Conservation (phyloP, 2,888 invertebrate genomes). For the Pyrocoelia pectoralis region DNA sequence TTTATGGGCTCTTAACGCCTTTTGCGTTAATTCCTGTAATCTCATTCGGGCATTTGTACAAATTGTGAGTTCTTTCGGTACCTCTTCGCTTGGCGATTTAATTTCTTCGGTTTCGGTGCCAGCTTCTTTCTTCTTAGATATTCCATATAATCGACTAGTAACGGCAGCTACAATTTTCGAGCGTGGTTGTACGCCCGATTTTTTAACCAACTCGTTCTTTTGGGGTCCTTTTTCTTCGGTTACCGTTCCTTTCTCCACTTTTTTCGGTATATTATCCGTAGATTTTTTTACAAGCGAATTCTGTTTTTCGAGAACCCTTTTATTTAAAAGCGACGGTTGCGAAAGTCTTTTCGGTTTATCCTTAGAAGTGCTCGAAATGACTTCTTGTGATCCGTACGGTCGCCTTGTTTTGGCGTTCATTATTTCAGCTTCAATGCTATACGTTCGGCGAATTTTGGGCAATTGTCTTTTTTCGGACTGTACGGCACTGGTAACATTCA, state of each 20-base stretch:
- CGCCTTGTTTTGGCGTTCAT: constrained; percentile 42
- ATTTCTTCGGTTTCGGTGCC: constrained; percentile 53
- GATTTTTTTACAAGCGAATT: constrained; percentile 22
- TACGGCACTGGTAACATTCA: constrained; percentile 50
- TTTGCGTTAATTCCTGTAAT: constrained; percentile 67
- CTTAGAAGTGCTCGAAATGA: constrained; percentile 45
- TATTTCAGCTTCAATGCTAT: constrained; percentile 48
- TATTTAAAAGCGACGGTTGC: constrained; percentile 41
- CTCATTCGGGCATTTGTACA: constrained; percentile 67
- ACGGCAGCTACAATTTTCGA: constrained; percentile 77
- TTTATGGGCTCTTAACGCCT: constrained; percentile 63
- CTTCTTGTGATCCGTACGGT: constrained; percentile 47
- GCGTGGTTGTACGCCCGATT: constrained; percentile 56
- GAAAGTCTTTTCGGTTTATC: constrained; percentile 40
- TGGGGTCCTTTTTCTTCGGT: constrained; percentile 41
- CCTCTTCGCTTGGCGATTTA: constrained; percentile 29
- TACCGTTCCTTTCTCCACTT: constrained; percentile 42
- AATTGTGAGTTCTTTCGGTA: constrained; percentile 62
- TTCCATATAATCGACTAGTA: constrained; percentile 72
- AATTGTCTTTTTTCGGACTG: constrained; percentile 38
- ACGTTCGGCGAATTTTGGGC: constrained; percentile 49
- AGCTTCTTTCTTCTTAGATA: constrained; percentile 64
- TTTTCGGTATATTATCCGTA: constrained; percentile 21
- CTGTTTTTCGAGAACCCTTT: constrained; percentile 47
- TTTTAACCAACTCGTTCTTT: neutral